Conservation (phyloP, 2,797 vertebrate genomes). For the Falco biarmicus region DNA sequence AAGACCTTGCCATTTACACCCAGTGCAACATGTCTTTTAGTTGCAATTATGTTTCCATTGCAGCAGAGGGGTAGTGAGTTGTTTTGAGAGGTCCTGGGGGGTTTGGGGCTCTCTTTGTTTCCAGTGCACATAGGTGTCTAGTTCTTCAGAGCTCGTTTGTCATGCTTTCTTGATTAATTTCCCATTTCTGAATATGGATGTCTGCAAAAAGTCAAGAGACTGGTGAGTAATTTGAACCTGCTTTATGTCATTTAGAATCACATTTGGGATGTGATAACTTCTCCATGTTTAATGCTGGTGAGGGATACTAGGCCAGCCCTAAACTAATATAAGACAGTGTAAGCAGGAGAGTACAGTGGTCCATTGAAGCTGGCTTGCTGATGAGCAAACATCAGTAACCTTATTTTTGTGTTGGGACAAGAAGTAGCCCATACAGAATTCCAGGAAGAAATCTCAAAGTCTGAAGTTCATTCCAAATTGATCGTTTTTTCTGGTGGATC, state of each 20-base stretch:
- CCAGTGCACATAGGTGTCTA: neutral
- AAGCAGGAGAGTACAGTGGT: neutral
- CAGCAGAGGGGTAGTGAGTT: accelerated
- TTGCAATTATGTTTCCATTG: neutral
- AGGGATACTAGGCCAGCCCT: neutral
- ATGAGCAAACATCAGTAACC: neutral
- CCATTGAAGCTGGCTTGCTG: neutral
- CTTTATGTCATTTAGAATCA: neutral
- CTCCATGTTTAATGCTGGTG: neutral
- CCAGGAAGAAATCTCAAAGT: neutral
- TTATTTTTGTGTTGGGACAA: neutral
- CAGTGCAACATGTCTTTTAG: too few relatives aligned
- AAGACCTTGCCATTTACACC: neutral
- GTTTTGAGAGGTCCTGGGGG: neutral
- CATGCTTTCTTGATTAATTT: neutral
- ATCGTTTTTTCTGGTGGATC: neutral
- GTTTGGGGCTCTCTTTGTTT: neutral
- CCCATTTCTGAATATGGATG: neutral
- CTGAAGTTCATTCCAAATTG: neutral
- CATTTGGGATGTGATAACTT: neutral
- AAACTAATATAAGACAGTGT: neutral
- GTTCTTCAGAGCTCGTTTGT: neutral
- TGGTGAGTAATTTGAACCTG: neutral
- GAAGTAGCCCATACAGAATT: neutral
- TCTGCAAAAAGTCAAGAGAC: neutral